Base-by-base conservation (phyloP, 2,888 invertebrate genomes). In the Sminthurinus aureus region DNA sequence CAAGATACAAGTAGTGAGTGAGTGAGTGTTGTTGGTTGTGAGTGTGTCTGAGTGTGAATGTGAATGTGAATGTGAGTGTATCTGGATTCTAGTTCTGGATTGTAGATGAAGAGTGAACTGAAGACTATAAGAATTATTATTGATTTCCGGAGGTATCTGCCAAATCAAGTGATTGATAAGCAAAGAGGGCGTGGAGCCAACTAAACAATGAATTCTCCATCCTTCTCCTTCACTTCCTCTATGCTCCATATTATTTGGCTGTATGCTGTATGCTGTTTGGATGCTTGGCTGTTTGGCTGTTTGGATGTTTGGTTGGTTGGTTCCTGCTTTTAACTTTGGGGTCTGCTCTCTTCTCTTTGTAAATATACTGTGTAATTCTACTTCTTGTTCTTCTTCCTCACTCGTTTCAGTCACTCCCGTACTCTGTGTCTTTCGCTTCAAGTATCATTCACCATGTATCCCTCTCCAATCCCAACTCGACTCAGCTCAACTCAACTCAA, bases 101-200 rank as follows among this genome's bases (percentile, higher is more conserved):
- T 38, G 3, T 38, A 38, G 38, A 38, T 38, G 38, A 38, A 38
- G 38, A 38, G 38, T 38, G 38, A 38, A 6, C n/a, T 52, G 58
- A 58, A 58, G 15, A 22, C 79, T 80, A 22, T 69, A 80, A 69
- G 80, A 80, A 80, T 69, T 69, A 78, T 78, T 78, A 80, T 80
- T 80, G 80, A 80, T 80, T 69, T 67, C 22, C 71, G 26, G 58
- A 58, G 78, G 78, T 71, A 80, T 80, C 80, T 80, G 80, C 80
- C 80, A 80, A 22, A 24, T 15, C 67, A 51, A 73, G 80, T 80
- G 80, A 80, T 80, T 80, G 80, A 80, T 80, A 80, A 80, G 80
- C 71, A 80, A 51, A 71, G 51, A 73, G 80, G 73, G 73, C 79
- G 67, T 50, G 51, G 80, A 73, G 73, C 80, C 80, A 80, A 80